Evolutionary conservation across 2,113 vertebrate species (phyloP), one percentile per base, ranked within the genome.

Genomic region (Gadus macrocephalus): DNA sequence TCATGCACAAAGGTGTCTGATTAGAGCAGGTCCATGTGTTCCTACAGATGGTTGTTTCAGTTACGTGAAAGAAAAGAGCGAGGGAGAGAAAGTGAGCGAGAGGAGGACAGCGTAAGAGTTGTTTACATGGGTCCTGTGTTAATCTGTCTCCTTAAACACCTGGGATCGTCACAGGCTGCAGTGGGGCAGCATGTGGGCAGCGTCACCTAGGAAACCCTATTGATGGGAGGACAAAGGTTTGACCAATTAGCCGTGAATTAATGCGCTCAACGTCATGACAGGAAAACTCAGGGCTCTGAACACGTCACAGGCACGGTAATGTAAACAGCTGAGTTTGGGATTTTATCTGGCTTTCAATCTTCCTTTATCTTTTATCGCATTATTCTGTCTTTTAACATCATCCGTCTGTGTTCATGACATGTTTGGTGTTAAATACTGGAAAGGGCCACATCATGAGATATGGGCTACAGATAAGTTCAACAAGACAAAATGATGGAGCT

Each of bases 71-170:
- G 25, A 25, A 25, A 25, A 25, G 25, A 49, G 42, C 6, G 31
- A 35, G 31, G 31, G 31, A 49, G 42, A 49, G 42, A 49, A 14
- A 49, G 42, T 12, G 42, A 49, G 42, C 8, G 42, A 49, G 42
- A 49, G 42, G 42, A 49, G 42, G 9, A 49, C 8, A 49, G 42
- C 12, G 42, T 14, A 14, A 49, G 8, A 14, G 42, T 49, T 49
- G 42, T 12, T 49, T 14, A 76, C 83, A 74, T 63, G 62, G 9
- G 9, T 59, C 61, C 28, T 11, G 19, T 60, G 65, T 61, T 38
- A 27, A 79, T 86, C 79, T 67, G 59, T 77, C 71, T 75, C 75
- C 67, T 62, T 62, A 22, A 74, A 68, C 81, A 85, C 79, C 79
- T 86, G 83, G 61, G 63, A 1, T 62, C 71, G 68, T 77, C 80